Base-by-base conservation (phyloP, 2,113 vertebrate genomes). In the Numenius arquata region DNA sequence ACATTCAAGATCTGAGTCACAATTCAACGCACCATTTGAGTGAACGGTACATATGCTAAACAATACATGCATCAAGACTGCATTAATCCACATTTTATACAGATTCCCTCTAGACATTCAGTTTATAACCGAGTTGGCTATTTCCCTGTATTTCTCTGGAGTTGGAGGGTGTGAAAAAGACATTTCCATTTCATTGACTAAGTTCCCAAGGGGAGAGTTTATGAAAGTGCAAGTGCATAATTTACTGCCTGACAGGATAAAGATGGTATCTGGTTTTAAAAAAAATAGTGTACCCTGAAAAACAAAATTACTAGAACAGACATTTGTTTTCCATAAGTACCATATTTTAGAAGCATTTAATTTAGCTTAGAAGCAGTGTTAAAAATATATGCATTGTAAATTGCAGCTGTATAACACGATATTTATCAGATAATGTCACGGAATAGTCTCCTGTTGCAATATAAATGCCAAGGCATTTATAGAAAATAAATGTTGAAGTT, bases 381-480 rank as follows among this genome's bases (percentile, higher is more conserved):
- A 97, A 97, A 97, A 95, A 97, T 97, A 96, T 91, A 97, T 95
- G 95, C 95, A 95, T 95, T 95, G 95, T 97, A 97, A 97, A 97
- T 95, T 96, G 89, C 92, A 95, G 92, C 90, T 94, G 93, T 91
- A 93, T 96, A 97, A 94, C 94, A 50, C 15, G 89, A 84, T 97
- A 95, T 97, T 93, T 96, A 96, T 97, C 96, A 97, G 95, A 87
- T 97, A 97, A 96, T 96, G 95, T 89, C 93, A 96, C 90, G 68
- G 59, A 96, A 95, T 68, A 93, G 89, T 94, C 94, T 97, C 93
- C 93, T 96, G 93, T 97, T 97, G 89, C 92, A 97, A 95, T 93
- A 96, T 93, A 97, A 96, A 94, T 91, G 92, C 94, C 90, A 87
- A 89, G 82, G 81, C 78, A 89, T 89, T 94, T 82, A 92, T 66